Conservation (phyloP, 2,113 vertebrate genomes). For the Catagonus wagneri region DNA sequence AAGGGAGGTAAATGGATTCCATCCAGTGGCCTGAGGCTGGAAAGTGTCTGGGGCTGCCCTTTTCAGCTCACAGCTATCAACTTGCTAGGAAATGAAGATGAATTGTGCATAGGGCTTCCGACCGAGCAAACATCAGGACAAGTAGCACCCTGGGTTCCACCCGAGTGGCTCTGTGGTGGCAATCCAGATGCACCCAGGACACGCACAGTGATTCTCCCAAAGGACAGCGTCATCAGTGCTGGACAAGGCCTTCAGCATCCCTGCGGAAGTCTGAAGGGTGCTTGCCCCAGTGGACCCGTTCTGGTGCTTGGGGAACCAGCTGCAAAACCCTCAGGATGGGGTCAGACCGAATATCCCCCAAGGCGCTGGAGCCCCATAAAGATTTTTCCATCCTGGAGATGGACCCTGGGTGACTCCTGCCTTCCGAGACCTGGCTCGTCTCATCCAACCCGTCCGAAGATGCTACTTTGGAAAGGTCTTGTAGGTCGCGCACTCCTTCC, state of each 20-base stretch:
- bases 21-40: rapidly evolving
- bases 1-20: rapidly evolving
- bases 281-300: rapidly evolving
- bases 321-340: rapidly evolving
- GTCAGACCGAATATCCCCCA: not conserved
- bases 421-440: not conserved
- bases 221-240: too few relatives aligned
- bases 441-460: not conserved
- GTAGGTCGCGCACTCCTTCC: rapidly evolving
- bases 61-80: rapidly evolving
- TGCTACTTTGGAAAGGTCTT: not conserved
- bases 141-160: rapidly evolving
- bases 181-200: not conserved
- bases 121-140: rapidly evolving
- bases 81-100: rapidly evolving
- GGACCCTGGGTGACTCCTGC: rapidly evolving
- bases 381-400: rapidly evolving
- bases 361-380: rapidly evolving
- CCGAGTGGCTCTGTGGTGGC: rapidly evolving
- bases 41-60: not conserved
- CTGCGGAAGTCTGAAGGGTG: rapidly evolving
- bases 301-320: rapidly evolving
- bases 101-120: not conserved
- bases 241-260: rapidly evolving
- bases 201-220: rapidly evolving